phyloP scores from a whole-genome alignment of 2,888 invertebrate species.

The Myopa testacea region DNA sequence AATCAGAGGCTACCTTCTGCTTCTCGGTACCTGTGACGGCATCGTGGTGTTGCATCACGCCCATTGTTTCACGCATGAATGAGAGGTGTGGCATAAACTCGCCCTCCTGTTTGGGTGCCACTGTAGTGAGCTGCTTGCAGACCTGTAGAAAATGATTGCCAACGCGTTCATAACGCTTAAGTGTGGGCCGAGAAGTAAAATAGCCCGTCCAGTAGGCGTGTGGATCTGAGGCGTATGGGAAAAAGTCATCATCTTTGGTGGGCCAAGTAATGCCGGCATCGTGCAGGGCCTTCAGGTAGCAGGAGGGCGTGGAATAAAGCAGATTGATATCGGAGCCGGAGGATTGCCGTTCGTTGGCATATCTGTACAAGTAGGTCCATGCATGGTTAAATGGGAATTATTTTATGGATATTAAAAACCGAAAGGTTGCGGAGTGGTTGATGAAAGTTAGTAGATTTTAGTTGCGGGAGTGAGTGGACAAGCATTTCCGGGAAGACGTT shows the following conservation, averaged over 20 bases:
- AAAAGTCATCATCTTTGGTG: conserved; percentile 87
- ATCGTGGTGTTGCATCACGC: conserved; percentile 91
- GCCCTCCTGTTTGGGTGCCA: conserved; percentile 69
- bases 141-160: conserved; percentile 82
- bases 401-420: neutral
- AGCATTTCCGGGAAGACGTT: neutral
- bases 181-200: conserved; percentile 84
- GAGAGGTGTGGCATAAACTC: conserved; percentile 56
- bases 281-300: conserved; percentile 82
- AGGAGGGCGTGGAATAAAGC: conserved; percentile 88
- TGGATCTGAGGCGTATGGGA: conserved; percentile 88
- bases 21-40: conserved; percentile 87
- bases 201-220: conserved; percentile 96
- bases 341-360: conserved; percentile 60
- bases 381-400: neutral
- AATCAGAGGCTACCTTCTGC: conserved; percentile 88
- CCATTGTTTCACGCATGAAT: conserved; percentile 72
- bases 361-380: conserved; percentile 49
- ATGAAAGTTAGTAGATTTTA: conserved; percentile 30
- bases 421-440: neutral
- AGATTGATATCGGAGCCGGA: conserved; percentile 79
- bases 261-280: conserved; percentile 78
- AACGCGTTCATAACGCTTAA: conserved; percentile 81
- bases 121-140: conserved; percentile 79
- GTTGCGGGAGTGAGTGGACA: neutral